A percentile compares a stretch with the other conserved stretches of the same genome.
These are phyloP conservation scores for Heterotilapia buettikoferi DNA, from an alignment of 2,113 vertebrate genomes.

Conservation along the genomic window DNA sequence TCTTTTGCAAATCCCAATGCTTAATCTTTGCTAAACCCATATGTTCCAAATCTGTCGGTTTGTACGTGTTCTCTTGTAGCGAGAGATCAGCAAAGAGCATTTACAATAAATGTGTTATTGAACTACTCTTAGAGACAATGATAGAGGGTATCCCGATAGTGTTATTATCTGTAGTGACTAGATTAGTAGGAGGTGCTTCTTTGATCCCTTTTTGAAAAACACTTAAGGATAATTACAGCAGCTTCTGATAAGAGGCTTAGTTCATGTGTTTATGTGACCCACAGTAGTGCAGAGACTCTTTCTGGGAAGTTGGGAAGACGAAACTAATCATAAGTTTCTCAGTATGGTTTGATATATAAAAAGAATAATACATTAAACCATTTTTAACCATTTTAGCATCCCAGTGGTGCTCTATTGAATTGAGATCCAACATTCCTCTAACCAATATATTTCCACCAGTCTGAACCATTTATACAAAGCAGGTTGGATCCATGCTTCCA, in stretches of 20 bases:
- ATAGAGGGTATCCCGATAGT: slow-evolving; percentile 10
- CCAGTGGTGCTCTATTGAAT: neutral
- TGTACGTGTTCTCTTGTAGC: neutral
- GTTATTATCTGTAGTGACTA: slow-evolving; percentile 5
- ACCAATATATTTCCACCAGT: neutral
- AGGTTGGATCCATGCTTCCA: neutral
- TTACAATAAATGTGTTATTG: slow-evolving; percentile 1
- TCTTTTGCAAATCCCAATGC: slow-evolving; percentile 42
- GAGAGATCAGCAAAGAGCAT: neutral
- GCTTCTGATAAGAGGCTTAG: slow-evolving; percentile 30
- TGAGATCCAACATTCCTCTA: neutral
- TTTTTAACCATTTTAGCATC: neutral
- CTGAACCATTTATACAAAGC: neutral
- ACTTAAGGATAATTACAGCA: slow-evolving; percentile 33
- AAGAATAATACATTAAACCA: neutral
- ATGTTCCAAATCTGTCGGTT: slow-evolving; percentile 9
- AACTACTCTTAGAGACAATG: neutral
- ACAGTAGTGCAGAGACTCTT: neutral
- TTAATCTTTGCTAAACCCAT: slow-evolving; percentile 39
- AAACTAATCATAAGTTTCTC: neutral
- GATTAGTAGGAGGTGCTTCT: slow-evolving; percentile 8
- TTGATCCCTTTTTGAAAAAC: slow-evolving; percentile 14
- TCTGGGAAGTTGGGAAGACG: neutral
- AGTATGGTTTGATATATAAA: neutral
- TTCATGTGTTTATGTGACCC: slow-evolving; percentile 14